These are phyloP conservation scores for Himalopsyche kuldschensis DNA, from an alignment of 2,888 invertebrate genomes.

Conservation along the genomic window DNA sequence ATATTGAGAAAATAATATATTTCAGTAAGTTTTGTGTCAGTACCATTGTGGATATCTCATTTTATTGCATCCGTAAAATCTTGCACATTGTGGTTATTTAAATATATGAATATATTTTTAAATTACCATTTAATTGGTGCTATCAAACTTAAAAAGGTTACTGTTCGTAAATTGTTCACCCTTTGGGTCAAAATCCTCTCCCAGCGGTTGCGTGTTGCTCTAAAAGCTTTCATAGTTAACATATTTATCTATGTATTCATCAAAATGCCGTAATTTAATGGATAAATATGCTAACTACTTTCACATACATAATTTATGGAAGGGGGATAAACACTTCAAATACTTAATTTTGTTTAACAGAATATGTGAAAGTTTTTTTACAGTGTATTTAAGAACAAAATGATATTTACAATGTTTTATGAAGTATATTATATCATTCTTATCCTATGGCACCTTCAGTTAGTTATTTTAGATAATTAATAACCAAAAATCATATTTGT, in stretches of 20 bases:
- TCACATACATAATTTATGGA: neutral
- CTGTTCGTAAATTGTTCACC: neutral
- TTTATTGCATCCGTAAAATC: neutral
- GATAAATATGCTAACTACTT: neutral
- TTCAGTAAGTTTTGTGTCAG: neutral
- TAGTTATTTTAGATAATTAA: too few species aligned
- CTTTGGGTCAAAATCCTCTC: conserved; percentile 1
- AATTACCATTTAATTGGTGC: neutral
- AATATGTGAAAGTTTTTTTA: neutral
- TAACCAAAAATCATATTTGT: too few species aligned
- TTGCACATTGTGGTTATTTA: neutral
- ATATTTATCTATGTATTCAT: neutral
- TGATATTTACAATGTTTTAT: too few species aligned
- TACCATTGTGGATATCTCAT: neutral
- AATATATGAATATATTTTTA: neutral
- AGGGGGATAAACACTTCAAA: neutral
- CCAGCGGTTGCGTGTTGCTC: neutral
- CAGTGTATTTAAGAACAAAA: too few species aligned
- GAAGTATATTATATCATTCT: too few species aligned
- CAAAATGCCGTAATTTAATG: neutral
- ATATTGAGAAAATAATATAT: too few species aligned
- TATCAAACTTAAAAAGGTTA: neutral
- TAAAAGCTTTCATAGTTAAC: neutral
- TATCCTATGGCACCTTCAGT: too few species aligned
- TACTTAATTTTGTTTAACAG: neutral